Evolutionary conservation across 2,797 vertebrate species (phyloP), one percentile per base, ranked within the genome.

Genomic region (Coracias cyanogaster): DNA sequence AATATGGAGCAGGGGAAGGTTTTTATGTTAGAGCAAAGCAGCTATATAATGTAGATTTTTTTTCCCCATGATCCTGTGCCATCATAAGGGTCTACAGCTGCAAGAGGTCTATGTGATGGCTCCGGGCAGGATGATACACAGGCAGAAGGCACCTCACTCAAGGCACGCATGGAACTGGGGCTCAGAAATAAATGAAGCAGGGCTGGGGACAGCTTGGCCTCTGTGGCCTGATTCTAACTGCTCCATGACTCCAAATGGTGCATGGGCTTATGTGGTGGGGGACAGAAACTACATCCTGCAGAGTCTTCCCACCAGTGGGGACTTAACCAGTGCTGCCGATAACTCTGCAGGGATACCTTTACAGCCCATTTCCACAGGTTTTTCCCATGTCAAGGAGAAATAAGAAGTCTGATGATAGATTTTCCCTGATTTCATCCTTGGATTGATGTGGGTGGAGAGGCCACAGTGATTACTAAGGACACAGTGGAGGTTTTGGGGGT

Each of bases 251-350:
- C 43, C 52, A 67, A 37, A 82, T 6, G 12, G 12, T 41, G 12
- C 24, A 5, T 14, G 33, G 37, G 33, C 12, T 55, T 37, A 51
- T 0, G 1, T 0, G 3, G 9, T 1, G 3, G 7, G 37, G 29
- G n/a, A 82, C 45, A 81, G 45, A 86, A 90, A 55, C 71, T 5
- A 4, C 11, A 55, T 13, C 35, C 20, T 49, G 48, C 15, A 18
- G 51, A 55, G 70, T 31, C 12, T 86, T 81, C 49, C 43, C 15
- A 3, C 10, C 0, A 1, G 4, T 33, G 28, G 15, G 22, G 13
- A 31, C 3, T 51, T 10, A 48, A 24, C 35, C 43, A 19, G 16
- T 25, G 3, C 41, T 10, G 13, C 25, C 0, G 2, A 2, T 29
- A 37, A 62, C 82, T 81, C 41, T 52, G 48, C 0, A 0, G 11